Conservation (phyloP, 2,888 invertebrate genomes). For the Drosophila formosana region DNA sequence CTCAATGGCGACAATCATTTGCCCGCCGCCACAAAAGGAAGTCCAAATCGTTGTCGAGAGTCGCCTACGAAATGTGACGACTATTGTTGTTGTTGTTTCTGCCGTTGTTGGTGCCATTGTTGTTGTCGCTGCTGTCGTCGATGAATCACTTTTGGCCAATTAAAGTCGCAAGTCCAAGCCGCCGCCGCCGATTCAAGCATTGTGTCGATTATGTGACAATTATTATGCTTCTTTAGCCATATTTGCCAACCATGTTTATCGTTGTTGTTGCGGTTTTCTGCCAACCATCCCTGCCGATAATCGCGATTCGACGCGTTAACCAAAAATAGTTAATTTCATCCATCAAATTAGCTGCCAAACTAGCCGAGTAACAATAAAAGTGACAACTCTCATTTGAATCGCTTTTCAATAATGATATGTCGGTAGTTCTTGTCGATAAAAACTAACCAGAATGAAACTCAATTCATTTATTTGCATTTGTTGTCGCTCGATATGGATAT, state of each 20-base stretch:
- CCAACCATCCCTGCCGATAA: constrained; percentile 1
- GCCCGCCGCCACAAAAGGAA: constrained; percentile 54
- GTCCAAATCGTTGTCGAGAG: constrained; percentile 49
- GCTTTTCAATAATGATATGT: too few species aligned
- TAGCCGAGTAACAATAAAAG: constrained; percentile 4
- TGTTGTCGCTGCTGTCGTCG: constrained; percentile 14
- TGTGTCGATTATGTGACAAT: constrained; percentile 54
- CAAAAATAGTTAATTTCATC: constrained; percentile 18
- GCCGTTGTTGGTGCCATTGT: constrained; percentile 14
- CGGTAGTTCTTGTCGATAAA: too few species aligned
- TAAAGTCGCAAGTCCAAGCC: constrained; percentile 30
- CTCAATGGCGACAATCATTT: constrained; percentile 60
- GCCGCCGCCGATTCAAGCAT: constrained; percentile 28
- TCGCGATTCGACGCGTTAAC: background rate
- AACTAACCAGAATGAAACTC: too few species aligned
- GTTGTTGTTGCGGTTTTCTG: constrained; percentile 1
- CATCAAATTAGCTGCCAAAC: constrained; percentile 3
- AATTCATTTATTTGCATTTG: too few species aligned
- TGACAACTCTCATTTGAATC: background rate
- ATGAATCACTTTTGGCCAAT: constrained; percentile 55
- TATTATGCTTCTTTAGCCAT: constrained; percentile 57
- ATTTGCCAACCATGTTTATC: constrained; percentile 31
- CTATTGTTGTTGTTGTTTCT: constrained; percentile 21
- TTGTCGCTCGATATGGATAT: too few species aligned
- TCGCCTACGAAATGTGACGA: constrained; percentile 54